phyloP scores from a whole-genome alignment of 2,797 vertebrate genomes.

The Pseudomugil tenellus region DNA sequence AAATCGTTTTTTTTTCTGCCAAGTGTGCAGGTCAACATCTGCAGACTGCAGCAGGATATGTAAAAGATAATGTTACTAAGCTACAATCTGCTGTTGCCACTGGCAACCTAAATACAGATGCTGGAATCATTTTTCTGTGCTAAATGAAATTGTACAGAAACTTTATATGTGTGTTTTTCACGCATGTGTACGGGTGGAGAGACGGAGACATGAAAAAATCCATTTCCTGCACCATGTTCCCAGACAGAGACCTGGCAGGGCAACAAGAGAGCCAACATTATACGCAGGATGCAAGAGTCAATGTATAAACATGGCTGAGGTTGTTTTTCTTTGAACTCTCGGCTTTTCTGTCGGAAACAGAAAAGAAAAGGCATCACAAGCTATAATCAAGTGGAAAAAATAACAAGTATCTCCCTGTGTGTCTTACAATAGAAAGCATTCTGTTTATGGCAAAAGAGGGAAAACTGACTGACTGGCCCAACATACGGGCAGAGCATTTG shows the following conservation, averaged over 20 bases:
- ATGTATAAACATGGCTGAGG: slow-evolving; percentile 58
- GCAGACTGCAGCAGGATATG: neutral
- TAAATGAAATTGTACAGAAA: neutral
- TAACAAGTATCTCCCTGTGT: slow-evolving; percentile 62
- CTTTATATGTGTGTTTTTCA: neutral
- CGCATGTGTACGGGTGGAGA: neutral
- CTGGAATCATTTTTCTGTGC: neutral
- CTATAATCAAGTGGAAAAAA: slow-evolving; percentile 69
- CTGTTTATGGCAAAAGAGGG: slow-evolving; percentile 60
- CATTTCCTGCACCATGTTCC: slow-evolving; percentile 44
- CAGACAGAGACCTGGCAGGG: slow-evolving; percentile 43
- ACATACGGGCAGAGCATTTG: slow-evolving; percentile 40
- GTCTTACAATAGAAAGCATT: slow-evolving; percentile 64
- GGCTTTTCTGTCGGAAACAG: slow-evolving; percentile 40
- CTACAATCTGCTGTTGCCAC: neutral
- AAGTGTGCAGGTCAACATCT: neutral
- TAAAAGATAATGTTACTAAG: neutral
- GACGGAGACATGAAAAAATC: slow-evolving; percentile 17
- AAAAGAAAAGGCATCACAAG: slow-evolving; percentile 61
- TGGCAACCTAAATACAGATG: neutral
- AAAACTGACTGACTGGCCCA: slow-evolving; percentile 24
- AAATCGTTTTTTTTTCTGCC: neutral
- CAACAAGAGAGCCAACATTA: slow-evolving; percentile 41
- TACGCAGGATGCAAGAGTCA: slow-evolving; percentile 39
- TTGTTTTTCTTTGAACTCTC: slow-evolving; percentile 49